Base-by-base conservation (phyloP, 2,113 vertebrate species). In the Oreotrochilus melanogaster region DNA sequence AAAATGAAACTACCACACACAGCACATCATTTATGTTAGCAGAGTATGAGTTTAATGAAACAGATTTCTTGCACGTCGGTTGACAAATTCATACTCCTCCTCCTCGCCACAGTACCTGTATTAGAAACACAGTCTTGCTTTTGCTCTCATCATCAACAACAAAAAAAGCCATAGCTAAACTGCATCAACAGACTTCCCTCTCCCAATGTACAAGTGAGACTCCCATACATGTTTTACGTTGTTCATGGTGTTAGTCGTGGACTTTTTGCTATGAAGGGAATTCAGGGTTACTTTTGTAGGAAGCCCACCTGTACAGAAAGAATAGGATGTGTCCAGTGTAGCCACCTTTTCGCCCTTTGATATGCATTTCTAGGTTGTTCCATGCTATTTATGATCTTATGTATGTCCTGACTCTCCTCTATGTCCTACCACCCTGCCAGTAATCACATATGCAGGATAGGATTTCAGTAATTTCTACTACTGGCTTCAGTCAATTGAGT, bases 41-140 rank as follows among this genome's bases (percentile, higher is more conserved):
- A 92, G 71, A 62, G 47, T 53, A 79, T 19, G 76, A 69, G 33
- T 96, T 93, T 95, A 95, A 94, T 94, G 43, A n/a, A 88, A 78
- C 25, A 66, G 45, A 61, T 28, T 70, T 76, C 24, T 90, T 58
- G 45, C 50, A 25, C 4, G 11, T 28, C 45, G 11, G 58, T 54
- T 69, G 50, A 92, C 71, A 76, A 42, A 70, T 76, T 62, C 54
- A 50, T 39, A 9, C 3, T 56, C 50, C 22, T 56, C 50, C 22
- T 69, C 51, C 31, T 70, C 78, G 54, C 50, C 28, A 19, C 2
- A 50, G 27, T 22, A 15, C 81, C 57, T 25, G 17, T 72, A 78
- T 0, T 1, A 75, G 48, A 88, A 87, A 39, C 19, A 61, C 0
- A 0, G 47, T 66, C 60, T 65, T 47, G 37, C 50, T 92, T 87